Evolutionary conservation across 2,888 invertebrate species (phyloP).

Genomic region (Tetanocera ferruginea): DNA sequence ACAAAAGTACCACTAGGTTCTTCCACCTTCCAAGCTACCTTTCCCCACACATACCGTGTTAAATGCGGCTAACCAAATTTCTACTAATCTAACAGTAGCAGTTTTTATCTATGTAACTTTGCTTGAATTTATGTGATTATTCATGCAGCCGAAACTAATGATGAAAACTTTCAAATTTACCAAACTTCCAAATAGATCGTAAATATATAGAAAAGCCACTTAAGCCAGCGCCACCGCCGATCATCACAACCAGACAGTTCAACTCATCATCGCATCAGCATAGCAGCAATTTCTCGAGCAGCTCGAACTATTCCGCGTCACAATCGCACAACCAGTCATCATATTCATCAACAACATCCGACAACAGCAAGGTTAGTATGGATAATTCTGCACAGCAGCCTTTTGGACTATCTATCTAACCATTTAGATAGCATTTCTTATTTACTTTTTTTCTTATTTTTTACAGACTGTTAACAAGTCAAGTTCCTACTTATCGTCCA

Average conservation of each 20-base stretch:
- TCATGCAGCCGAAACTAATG: neutral
- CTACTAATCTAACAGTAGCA: neutral
- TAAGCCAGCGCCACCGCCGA: constrained; percentile 81
- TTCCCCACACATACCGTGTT: too few relatives aligned
- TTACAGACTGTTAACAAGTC: constrained; percentile 53
- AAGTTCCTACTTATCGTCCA: constrained; percentile 60
- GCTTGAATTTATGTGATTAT: neutral
- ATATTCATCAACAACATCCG: constrained; percentile 34
- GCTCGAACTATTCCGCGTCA: constrained; percentile 46
- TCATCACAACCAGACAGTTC: constrained; percentile 74
- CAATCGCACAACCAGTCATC: constrained; percentile 39
- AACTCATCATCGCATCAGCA: constrained; percentile 54
- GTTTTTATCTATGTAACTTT: too few relatives aligned
- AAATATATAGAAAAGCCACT: constrained; percentile 88
- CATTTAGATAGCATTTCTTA: neutral
- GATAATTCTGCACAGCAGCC: neutral
- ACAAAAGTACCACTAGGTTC: too few relatives aligned
- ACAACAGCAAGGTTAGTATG: constrained; percentile 55
- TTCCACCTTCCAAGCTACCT: too few relatives aligned
- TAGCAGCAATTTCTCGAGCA: constrained; percentile 41
- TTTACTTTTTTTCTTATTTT: constrained; percentile 37
- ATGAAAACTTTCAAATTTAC: neutral
- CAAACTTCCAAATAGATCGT: constrained; percentile 74
- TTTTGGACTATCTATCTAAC: neutral
- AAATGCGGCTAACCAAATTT: neutral